A percentile compares a stretch with the other conserved stretches of the same genome.
Conservation (phyloP, 2,888 invertebrate species). For the Drosophila kuntzei region DNA sequence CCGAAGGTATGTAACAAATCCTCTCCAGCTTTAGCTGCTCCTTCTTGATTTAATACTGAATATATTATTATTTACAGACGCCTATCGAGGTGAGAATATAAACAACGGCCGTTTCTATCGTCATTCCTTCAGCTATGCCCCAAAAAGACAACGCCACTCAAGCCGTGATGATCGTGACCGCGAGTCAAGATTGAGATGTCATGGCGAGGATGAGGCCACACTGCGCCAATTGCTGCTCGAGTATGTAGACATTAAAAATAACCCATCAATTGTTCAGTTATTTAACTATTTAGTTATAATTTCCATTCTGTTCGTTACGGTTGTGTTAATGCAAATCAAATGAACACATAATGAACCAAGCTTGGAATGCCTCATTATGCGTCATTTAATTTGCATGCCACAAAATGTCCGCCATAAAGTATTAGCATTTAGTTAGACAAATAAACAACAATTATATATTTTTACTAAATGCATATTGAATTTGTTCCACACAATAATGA, state of each 20-base stretch:
- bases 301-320: conserved; percentile 4
- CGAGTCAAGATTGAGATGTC: conserved; percentile 85
- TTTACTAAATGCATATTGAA: conserved; percentile 61
- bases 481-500: background rate
- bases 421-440: conserved; percentile 68
- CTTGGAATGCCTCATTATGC: conserved; percentile 59
- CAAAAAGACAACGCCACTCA: conserved; percentile 85
- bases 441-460: conserved; percentile 65
- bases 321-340: conserved; percentile 47
- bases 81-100: conserved; percentile 83
- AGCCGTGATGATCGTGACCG: conserved; percentile 85
- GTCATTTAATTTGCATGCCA: conserved; percentile 73
- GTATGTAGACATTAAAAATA: conserved; percentile 87
- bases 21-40: background rate
- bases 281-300: conserved; percentile 7
- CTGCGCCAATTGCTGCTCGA: conserved; percentile 97
- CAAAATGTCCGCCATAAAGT: conserved; percentile 63
- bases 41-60: background rate
- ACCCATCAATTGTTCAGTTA: background rate
- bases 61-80: conserved; percentile 68
- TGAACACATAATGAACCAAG: conserved; percentile 53
- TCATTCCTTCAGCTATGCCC: conserved; percentile 85
- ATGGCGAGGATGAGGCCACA: conserved; percentile 94
- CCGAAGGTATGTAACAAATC: conserved; percentile 81
- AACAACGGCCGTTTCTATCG: conserved; percentile 86